Evolutionary conservation across 2,113 vertebrate genomes (phyloP), one percentile per base, ranked within the genome.

Genomic region (Cairina moschata): DNA sequence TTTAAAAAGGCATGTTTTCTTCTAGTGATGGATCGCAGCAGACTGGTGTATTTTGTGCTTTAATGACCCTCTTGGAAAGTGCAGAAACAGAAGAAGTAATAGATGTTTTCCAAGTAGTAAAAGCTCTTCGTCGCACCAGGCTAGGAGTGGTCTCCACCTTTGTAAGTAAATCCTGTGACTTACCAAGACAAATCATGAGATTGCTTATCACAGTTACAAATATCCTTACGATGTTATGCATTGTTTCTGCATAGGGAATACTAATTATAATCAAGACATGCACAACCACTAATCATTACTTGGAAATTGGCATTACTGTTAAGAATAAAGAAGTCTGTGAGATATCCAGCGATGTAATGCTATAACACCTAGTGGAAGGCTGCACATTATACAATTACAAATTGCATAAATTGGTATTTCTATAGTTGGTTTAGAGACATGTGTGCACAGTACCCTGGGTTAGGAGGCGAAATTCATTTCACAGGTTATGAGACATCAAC

Each of bases 51-150:
- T 99, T 99, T 93, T 99, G 98, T 67, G 99, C 99, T 36, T 97
- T 99, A 97, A 98, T 99, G 97, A 99, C 98, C 82, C 97, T 99
- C 56, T 88, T 99, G 96, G 99, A 99, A 96, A 98, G 98, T 48
- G 99, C 98, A n/a, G 98, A 98, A 78, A 98, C 77, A 8, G 99
- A 99, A 97, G 99, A 98, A 69, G 96, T 99, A 77, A 91, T 99
- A 52, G 99, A 99, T 84, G 97, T 99, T 94, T 99, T 99, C 96
- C 99, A 99, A 95, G 98, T 98, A 56, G 98, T 97, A 50, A 99
- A 99, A 97, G 95, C 98, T 65, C 96, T 99, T 52, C 99, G 99
- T 63, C 99, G 98, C 90, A 97, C 98, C 48, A 97, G 99, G 60
- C 97, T 98, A 42, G 98, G 97, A 83, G 97, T 99, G 97, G 36